Evolutionary conservation across 2,113 vertebrate genomes (phyloP).

Genomic region (Thunnus maccoyii): DNA sequence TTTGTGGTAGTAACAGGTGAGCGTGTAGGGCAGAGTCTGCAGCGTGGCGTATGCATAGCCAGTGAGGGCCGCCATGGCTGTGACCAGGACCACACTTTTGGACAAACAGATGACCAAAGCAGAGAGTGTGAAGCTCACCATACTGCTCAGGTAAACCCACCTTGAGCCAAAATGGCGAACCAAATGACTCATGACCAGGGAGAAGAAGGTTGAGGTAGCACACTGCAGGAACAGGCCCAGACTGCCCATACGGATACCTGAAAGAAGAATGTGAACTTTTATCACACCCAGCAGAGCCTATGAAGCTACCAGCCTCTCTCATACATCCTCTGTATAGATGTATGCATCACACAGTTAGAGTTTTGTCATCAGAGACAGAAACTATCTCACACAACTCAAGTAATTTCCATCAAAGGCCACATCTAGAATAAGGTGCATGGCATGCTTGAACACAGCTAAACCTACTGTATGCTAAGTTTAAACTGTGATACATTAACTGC

Average conservation of each 20-base stretch:
- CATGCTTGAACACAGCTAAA: neutral
- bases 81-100: slow-evolving; percentile 82
- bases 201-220: slow-evolving; percentile 87
- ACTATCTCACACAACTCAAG: neutral
- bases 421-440: neutral
- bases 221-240: slow-evolving; percentile 88
- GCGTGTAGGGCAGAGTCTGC: slow-evolving; percentile 87
- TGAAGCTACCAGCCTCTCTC: neutral
- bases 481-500: slow-evolving; percentile 6
- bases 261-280: neutral
- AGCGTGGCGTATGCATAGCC: slow-evolving; percentile 86
- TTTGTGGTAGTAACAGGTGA: slow-evolving; percentile 88
- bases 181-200: slow-evolving; percentile 84
- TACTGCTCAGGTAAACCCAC: slow-evolving; percentile 85
- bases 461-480: neutral
- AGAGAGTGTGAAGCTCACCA: slow-evolving; percentile 85
- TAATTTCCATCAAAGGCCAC: neutral
- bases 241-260: slow-evolving; percentile 88
- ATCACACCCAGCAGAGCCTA: neutral
- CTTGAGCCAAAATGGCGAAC: slow-evolving; percentile 82
- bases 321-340: too few relatives aligned
- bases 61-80: slow-evolving; percentile 84
- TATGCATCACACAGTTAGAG: too few relatives aligned
- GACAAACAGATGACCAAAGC: slow-evolving; percentile 84
- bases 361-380: neutral